Evolutionary conservation across 2,113 vertebrate genomes (phyloP).

Genomic region (Hemiscyllium ocellatum): DNA sequence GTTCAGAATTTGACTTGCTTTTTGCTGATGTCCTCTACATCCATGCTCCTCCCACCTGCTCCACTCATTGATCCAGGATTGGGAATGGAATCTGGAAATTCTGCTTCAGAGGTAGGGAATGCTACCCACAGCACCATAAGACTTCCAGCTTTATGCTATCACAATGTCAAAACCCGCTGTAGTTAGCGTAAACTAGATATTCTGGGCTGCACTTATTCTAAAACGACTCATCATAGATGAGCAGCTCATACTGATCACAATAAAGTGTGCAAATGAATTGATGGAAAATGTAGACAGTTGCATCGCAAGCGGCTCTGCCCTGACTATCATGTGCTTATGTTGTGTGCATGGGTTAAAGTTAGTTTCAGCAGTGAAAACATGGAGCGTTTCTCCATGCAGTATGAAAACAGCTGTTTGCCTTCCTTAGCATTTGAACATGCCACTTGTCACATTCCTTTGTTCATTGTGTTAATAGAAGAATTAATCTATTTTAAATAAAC

Average conservation of each 20-base stretch:
- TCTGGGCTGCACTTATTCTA: neutral
- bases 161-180: neutral
- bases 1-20: too few species aligned
- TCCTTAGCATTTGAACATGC: neutral
- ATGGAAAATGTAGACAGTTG: neutral
- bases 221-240: neutral
- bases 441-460: neutral
- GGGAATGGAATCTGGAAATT: too few species aligned
- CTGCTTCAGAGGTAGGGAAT: too few species aligned
- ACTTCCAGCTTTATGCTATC: too few species aligned
- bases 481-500: neutral
- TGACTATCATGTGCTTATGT: too few species aligned
- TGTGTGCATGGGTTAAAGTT: neutral
- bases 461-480: neutral
- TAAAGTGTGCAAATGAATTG: neutral
- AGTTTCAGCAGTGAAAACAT: neutral
- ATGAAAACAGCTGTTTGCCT: neutral
- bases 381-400: neutral
- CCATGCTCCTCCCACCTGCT: too few species aligned
- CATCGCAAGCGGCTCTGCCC: neutral
- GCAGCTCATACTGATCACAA: neutral
- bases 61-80: too few species aligned
- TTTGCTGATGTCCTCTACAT: too few species aligned
- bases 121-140: too few species aligned
- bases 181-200: neutral